Base-by-base conservation (phyloP, 2,797 vertebrate genomes). In the Sebastolobus alascanus region DNA sequence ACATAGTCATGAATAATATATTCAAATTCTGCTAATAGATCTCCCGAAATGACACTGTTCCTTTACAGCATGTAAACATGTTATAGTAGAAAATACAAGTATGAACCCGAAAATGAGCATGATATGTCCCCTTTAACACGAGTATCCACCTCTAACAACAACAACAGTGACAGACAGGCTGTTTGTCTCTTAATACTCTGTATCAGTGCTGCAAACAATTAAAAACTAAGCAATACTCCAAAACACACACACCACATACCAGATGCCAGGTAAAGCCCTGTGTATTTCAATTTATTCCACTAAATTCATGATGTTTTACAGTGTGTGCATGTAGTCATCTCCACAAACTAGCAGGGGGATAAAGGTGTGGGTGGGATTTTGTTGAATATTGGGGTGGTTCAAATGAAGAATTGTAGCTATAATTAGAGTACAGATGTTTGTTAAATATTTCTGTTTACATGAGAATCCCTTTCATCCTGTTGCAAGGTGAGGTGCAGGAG, bases 161-260 rank as follows among this genome's bases (percentile, higher is more conserved):
- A 1, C 43, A 18, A 55, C 5, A n/a, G 27, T 33, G 33, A 68
- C 40, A 35, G 67, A 68, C 54, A 65, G 52, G 29, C 31, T 43
- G 83, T 38, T 59, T 59, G 74, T 73, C 71, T 69, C 27, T 56
- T 64, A 78, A 58, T 37, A 59, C 25, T 75, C 31, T 38, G 40
- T 9, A 70, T 73, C 73, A 54, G 13, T 9, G 8, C 31, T 72
- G 61, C 13, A 67, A 25, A 66, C 50, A 31, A 50, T 33, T 33
- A 20, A 59, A 74, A 68, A 16, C 29, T 6, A n/a, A 79, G 38
- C 33, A 78, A 58, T 27, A 22, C 22, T 11, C 8, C 37, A 40
- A 20, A 65, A 63, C 55, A 25, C 43, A 46, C 46, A 50, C 46
- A 50, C 16, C 43, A 46, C 18, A 46, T 46, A 56, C 20, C 29